phyloP scores from a whole-genome alignment of 2,888 invertebrate species.

The Phengaris alcon region DNA sequence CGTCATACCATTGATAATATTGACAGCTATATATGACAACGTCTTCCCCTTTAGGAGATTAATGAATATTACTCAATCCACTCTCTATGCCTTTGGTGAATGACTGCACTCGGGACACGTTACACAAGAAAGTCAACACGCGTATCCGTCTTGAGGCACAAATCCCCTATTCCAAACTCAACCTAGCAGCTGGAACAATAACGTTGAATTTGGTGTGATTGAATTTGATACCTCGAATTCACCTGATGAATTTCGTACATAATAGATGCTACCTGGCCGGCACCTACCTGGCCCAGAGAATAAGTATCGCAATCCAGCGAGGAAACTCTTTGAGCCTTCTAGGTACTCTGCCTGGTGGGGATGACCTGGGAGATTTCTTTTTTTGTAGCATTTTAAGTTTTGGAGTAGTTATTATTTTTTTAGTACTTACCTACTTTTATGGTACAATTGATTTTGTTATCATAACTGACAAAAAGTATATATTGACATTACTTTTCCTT shows the following conservation, averaged over 20 bases:
- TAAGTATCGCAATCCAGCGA: too few species aligned
- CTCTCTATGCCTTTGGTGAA: slow-evolving; percentile 3
- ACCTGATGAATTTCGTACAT: slow-evolving; percentile 13
- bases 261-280: slow-evolving; percentile 14
- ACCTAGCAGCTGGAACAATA: neutral
- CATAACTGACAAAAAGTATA: too few species aligned
- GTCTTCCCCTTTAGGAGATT: slow-evolving; percentile 9
- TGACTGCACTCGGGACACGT: slow-evolving; percentile 6
- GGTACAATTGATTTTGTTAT: too few species aligned
- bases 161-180: neutral
- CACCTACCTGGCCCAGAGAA: too few species aligned
- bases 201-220: neutral
- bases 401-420: too few species aligned
- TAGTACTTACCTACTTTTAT: too few species aligned
- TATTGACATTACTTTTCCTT: too few species aligned
- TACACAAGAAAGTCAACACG: neutral
- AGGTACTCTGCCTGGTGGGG: too few species aligned
- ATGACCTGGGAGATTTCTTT: too few species aligned
- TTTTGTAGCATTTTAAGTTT: too few species aligned
- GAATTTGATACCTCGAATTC: neutral
- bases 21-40: neutral
- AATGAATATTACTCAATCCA: slow-evolving; percentile 16
- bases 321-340: too few species aligned
- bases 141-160: neutral
- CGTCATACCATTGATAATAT: neutral